Evolutionary conservation across 1,140 invertebrate genomes (phyloP).

Genomic region (Wasmannia auropunctata): DNA sequence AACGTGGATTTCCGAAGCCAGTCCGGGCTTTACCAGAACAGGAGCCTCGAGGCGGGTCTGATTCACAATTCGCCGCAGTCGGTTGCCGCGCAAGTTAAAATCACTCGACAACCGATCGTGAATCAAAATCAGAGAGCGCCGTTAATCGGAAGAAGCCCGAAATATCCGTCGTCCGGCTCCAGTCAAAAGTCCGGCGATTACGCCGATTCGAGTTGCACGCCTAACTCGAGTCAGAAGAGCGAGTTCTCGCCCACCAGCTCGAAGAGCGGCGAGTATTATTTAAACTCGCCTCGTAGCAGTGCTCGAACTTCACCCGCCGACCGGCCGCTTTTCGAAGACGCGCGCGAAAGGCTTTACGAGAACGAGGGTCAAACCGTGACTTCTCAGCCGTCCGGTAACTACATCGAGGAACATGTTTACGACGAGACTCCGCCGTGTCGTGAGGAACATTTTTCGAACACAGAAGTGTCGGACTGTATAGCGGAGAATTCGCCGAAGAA

Average conservation of each 20-base stretch:
- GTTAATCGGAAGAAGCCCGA: conserved; percentile 67
- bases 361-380: conserved; percentile 32
- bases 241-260: conserved; percentile 82
- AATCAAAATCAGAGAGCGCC: conserved; percentile 68
- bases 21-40: conserved; percentile 68
- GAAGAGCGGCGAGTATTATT: conserved; percentile 83
- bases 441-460: neutral
- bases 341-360: conserved; percentile 58
- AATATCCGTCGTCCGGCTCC: conserved; percentile 80
- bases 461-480: neutral
- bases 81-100: conserved; percentile 75
- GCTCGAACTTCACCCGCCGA: conserved; percentile 69
- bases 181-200: conserved; percentile 82
- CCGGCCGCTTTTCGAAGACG: conserved; percentile 40
- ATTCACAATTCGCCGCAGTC: conserved; percentile 66
- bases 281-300: conserved; percentile 79
- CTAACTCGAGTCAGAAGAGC: conserved; percentile 83
- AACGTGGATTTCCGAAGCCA: conserved; percentile 51
- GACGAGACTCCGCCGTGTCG: conserved; percentile 72
- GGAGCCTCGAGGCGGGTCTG: conserved; percentile 25
- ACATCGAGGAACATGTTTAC: conserved; percentile 75
- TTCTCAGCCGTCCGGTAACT: conserved; percentile 21
- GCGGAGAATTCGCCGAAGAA: conserved; percentile 7
- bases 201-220: conserved; percentile 82
- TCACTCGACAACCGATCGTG: conserved; percentile 72